Evolutionary conservation across 2,888 invertebrate species (phyloP).

Genomic region (Drosophila kokeensis): DNA sequence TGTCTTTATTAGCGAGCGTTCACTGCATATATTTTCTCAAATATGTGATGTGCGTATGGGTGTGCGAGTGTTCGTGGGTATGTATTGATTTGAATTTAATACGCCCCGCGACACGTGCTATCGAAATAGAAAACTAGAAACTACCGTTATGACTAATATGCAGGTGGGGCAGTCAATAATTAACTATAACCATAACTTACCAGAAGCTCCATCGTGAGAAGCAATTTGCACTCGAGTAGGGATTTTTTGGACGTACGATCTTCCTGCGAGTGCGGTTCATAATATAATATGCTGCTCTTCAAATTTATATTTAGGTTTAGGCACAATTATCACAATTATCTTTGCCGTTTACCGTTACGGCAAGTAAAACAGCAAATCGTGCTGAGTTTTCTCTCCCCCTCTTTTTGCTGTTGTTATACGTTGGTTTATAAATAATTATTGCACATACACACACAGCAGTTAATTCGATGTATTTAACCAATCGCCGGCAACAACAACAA

Average conservation of each 20-base stretch:
- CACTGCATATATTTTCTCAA: slow-evolving; percentile 1
- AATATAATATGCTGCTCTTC: slow-evolving; percentile 32
- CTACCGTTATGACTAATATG: slow-evolving; percentile 50
- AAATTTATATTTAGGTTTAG: slow-evolving; percentile 12
- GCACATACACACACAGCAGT: slow-evolving; percentile 26
- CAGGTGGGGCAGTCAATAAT: slow-evolving; percentile 5
- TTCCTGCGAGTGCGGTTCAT: slow-evolving; percentile 85
- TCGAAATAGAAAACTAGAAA: slow-evolving; percentile 24
- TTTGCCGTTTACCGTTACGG: slow-evolving; percentile 55
- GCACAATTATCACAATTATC: slow-evolving; percentile 31
- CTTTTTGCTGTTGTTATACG: slow-evolving; percentile 5
- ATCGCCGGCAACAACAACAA: slow-evolving; percentile 45
- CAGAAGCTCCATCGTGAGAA: slow-evolving; percentile 89
- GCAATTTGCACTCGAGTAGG: slow-evolving; percentile 88
- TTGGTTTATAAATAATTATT: slow-evolving; percentile 32
- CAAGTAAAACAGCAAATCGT: slow-evolving; percentile 20
- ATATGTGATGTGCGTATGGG: no score
- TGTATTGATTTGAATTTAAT: slow-evolving; percentile 16
- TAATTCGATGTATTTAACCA: background rate
- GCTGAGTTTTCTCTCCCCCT: background rate
- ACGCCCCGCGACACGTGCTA: slow-evolving; percentile 51
- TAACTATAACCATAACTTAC: slow-evolving; percentile 85
- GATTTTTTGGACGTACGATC: slow-evolving; percentile 87
- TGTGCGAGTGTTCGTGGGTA: background rate
- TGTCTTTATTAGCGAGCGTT: background rate